Evolutionary conservation across 2,888 invertebrate genomes (phyloP).

Genomic region (Brenthis daphne): DNA sequence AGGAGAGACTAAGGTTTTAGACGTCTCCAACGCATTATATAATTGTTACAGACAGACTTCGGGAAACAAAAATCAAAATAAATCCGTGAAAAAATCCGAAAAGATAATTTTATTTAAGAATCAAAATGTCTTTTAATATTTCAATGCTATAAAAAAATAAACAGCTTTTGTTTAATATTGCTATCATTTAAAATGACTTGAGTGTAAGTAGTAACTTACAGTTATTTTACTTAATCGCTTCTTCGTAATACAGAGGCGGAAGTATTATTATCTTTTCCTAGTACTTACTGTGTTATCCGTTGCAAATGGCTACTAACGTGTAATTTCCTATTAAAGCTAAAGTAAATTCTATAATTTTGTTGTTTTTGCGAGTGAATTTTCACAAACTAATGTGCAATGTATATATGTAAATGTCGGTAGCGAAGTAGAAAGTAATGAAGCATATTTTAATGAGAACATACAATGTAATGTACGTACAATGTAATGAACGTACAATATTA

Average conservation of each 20-base stretch:
- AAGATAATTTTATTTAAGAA: neutral
- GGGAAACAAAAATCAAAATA: no score
- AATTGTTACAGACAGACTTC: no score
- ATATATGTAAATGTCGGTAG: no score
- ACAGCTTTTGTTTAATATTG: neutral
- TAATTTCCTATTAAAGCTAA: slow-evolving; percentile 4
- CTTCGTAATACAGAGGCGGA: slow-evolving; percentile 20
- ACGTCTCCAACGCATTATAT: no score
- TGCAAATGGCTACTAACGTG: slow-evolving; percentile 20
- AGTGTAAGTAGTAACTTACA: slow-evolving; percentile 12
- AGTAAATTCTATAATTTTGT: slow-evolving; percentile 1
- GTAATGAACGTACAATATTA: no score
- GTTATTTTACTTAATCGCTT: slow-evolving; percentile 24
- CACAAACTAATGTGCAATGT: neutral
- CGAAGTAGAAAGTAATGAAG: no score
- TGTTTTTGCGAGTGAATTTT: neutral
- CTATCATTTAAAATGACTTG: slow-evolving; percentile 1
- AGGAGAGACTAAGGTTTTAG: no score
- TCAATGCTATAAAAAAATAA: neutral
- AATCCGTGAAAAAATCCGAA: neutral
- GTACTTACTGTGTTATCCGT: slow-evolving; percentile 20
- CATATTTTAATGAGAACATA: no score
- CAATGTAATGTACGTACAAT: no score
- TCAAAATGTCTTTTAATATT: neutral
- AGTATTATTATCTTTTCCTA: slow-evolving; percentile 21